Conservation (phyloP, 2,888 invertebrate species). For the Leptarthrus brevirostris region DNA sequence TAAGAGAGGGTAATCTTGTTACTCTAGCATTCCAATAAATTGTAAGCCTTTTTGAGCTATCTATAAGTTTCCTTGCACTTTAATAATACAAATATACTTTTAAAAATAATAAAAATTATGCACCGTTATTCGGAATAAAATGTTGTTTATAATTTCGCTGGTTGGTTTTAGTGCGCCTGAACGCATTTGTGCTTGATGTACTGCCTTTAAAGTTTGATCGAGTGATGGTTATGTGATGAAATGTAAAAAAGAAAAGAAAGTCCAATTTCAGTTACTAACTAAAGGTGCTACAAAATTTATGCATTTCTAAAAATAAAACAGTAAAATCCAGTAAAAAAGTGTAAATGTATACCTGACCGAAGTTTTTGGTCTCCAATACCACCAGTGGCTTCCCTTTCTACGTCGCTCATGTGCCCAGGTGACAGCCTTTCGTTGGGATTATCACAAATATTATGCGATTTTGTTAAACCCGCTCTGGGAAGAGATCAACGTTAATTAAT, state of each 20-base stretch:
- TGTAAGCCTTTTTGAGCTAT: too few relatives aligned
- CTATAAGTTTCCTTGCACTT: background rate
- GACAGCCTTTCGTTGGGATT: conserved; percentile 58
- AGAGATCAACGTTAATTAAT: too few relatives aligned
- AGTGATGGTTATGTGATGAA: conserved; percentile 34
- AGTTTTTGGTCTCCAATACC: conserved; percentile 13
- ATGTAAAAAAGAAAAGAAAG: conserved; percentile 32
- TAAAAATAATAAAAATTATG: conserved; percentile 54
- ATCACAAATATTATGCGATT: conserved; percentile 58
- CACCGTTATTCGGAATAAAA: conserved; percentile 57
- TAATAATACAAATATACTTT: background rate
- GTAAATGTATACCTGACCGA: conserved; percentile 55
- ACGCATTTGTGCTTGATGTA: conserved; percentile 52
- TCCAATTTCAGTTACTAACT: conserved; percentile 31
- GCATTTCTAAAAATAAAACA: conserved; percentile 6
- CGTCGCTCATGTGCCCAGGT: conserved; percentile 56
- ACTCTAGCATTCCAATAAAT: too few relatives aligned
- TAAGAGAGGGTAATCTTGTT: too few relatives aligned
- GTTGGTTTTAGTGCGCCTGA: conserved; percentile 56
- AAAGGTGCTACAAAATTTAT: background rate
- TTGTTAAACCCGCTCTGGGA: conserved; percentile 40
- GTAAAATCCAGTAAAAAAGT: background rate
- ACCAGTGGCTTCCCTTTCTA: conserved; percentile 50
- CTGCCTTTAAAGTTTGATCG: conserved; percentile 50
- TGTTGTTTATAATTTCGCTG: conserved; percentile 57